Percentiles rank a stretch among this genome's conserved stretches.
Conservation (phyloP, 2,797 vertebrate species). For the Acanthopagrus latus region DNA sequence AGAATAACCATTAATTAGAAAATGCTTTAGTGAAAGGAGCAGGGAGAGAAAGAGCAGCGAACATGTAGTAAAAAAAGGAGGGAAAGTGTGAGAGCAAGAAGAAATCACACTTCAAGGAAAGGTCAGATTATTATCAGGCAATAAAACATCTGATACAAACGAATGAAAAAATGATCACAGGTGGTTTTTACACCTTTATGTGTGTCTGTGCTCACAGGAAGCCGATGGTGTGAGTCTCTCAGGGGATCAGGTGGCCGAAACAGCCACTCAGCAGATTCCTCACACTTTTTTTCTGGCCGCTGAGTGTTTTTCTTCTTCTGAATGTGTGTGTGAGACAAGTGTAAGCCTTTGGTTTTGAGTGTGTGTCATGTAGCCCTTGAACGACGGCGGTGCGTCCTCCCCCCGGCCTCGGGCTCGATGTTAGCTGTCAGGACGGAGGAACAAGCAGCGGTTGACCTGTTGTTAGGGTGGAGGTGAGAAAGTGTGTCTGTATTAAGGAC, state of each 20-base stretch:
- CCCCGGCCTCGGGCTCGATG: slow-evolving; percentile 65
- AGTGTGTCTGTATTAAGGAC: slow-evolving; percentile 41
- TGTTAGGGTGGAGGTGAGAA: slow-evolving; percentile 61
- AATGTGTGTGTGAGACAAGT: slow-evolving; percentile 50
- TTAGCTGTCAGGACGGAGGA: slow-evolving; percentile 69
- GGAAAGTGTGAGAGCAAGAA: slow-evolving; percentile 14
- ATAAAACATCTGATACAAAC: slow-evolving; percentile 20
- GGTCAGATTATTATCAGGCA: not conserved
- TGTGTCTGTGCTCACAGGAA: slow-evolving; percentile 32
- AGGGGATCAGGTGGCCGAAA: slow-evolving; percentile 72
- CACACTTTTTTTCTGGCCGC: slow-evolving; percentile 54
- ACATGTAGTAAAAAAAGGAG: not conserved
- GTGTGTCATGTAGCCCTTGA: slow-evolving; percentile 34
- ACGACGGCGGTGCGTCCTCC: slow-evolving; percentile 35
- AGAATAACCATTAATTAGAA: slow-evolving; percentile 51
- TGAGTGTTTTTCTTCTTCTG: slow-evolving; percentile 57
- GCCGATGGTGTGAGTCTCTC: not conserved
- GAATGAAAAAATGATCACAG: slow-evolving; percentile 5
- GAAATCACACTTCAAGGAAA: slow-evolving; percentile 9
- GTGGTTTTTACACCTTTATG: slow-evolving; percentile 10
- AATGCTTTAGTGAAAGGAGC: slow-evolving; percentile 36
- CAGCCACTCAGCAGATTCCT: slow-evolving; percentile 83
- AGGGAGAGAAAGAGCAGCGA: not conserved
- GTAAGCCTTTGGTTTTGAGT: slow-evolving; percentile 32
- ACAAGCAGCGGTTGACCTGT: slow-evolving; percentile 73